Percentiles rank a stretch among this genome's conserved stretches.
phyloP scores from a whole-genome alignment of 2,888 invertebrate genomes.

The Scaptomyza flava region DNA sequence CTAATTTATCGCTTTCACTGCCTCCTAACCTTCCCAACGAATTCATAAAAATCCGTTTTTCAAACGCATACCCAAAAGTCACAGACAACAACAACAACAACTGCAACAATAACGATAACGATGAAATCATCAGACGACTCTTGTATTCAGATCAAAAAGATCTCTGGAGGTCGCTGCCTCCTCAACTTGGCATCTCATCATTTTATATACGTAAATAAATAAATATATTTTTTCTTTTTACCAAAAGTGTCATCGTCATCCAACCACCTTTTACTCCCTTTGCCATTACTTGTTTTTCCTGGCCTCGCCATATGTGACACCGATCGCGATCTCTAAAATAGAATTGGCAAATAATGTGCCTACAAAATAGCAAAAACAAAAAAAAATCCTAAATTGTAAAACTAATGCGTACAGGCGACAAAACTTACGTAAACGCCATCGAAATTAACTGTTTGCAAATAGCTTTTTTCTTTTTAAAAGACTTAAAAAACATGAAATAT shows the following conservation, averaged over 20 bases:
- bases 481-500: no score
- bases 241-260: slow-evolving; percentile 33
- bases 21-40: neutral
- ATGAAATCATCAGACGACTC: slow-evolving; percentile 44
- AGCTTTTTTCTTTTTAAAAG: neutral
- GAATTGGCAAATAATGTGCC: slow-evolving; percentile 43
- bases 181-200: slow-evolving; percentile 28
- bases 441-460: no score
- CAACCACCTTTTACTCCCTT: neutral
- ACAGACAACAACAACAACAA: neutral
- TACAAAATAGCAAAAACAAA: neutral
- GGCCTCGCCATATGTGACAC: slow-evolving; percentile 47
- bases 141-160: slow-evolving; percentile 28
- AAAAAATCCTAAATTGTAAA: slow-evolving; percentile 1
- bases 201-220: slow-evolving; percentile 14
- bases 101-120: slow-evolving; percentile 9
- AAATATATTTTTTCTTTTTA: neutral
- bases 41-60: slow-evolving; percentile 16
- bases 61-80: slow-evolving; percentile 34
- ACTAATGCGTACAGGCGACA: slow-evolving; percentile 36
- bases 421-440: slow-evolving; percentile 14
- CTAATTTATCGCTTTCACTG: slow-evolving; percentile 45
- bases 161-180: slow-evolving; percentile 48
- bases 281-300: no score
- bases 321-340: slow-evolving; percentile 50